Evolutionary conservation across 1,140 invertebrate genomes (phyloP).

Genomic region (Wiebesia pumilae): DNA sequence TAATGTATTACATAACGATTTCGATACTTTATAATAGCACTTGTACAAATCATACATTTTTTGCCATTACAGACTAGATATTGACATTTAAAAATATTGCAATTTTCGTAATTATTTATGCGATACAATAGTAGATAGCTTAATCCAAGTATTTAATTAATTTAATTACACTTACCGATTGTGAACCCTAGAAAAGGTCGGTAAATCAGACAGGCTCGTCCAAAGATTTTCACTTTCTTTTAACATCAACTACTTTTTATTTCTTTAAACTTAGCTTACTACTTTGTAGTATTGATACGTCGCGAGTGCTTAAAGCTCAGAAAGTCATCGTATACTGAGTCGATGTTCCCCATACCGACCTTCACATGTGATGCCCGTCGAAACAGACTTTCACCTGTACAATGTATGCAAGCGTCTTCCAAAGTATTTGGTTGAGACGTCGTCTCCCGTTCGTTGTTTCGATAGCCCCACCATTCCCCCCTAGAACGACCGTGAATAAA

Average conservation of each 20-base stretch:
- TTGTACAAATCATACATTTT: too few species aligned
- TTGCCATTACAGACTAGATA: too few species aligned
- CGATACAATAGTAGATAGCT: not conserved
- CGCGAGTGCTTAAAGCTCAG: constrained; percentile 12
- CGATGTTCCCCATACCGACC: not conserved
- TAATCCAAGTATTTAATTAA: not conserved
- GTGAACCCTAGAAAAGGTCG: not conserved
- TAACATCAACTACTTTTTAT: not conserved
- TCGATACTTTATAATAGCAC: too few species aligned
- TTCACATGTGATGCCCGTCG: not conserved
- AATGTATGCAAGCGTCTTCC: not conserved
- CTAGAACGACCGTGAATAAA: not conserved
- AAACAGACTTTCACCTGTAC: constrained; percentile 33
- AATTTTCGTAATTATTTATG: too few species aligned
- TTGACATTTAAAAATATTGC: too few species aligned
- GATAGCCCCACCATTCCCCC: not conserved
- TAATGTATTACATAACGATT: too few species aligned
- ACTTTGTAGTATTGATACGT: not conserved
- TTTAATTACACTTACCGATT: not conserved
- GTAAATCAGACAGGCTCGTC: not conserved
- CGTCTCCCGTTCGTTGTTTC: not conserved
- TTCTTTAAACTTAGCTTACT: not conserved
- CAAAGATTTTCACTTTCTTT: not conserved
- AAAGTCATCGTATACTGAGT: not conserved
- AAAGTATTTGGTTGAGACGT: not conserved